Evolutionary conservation across 2,797 vertebrate species (phyloP).

Genomic region (Clarias laeviceps): DNA sequence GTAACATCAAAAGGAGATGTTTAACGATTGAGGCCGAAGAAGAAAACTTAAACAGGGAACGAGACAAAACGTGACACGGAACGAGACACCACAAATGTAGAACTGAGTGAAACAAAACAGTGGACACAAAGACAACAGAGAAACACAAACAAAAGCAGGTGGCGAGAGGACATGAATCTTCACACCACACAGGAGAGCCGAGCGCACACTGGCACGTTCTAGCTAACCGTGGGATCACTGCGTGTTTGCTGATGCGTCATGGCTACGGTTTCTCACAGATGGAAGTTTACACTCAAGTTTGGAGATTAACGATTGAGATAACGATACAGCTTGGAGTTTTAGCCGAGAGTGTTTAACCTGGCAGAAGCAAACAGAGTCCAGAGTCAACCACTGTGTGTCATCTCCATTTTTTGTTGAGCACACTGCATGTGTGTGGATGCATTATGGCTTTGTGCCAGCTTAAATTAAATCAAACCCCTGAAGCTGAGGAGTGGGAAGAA

Average conservation of each 20-base stretch:
- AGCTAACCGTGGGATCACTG: conserved; percentile 47
- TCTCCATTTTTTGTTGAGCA: conserved; percentile 23
- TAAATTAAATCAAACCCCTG: conserved; percentile 38
- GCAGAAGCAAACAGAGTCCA: conserved; percentile 49
- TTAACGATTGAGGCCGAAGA: conserved; percentile 28
- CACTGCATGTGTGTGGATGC: neutral
- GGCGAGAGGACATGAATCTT: conserved; percentile 46
- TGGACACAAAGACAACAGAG: conserved; percentile 56
- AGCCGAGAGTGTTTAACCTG: conserved; percentile 57
- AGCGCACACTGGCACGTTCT: conserved; percentile 35
- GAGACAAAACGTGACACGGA: conserved; percentile 31
- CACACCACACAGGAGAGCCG: conserved; percentile 43
- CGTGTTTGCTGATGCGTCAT: conserved; percentile 25
- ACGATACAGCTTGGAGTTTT: conserved; percentile 22
- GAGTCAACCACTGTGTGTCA: conserved; percentile 49
- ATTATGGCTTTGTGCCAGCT: conserved; percentile 15
- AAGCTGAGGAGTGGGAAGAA: conserved; percentile 31
- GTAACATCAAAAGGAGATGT: conserved; percentile 43
- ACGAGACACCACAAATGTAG: conserved; percentile 59
- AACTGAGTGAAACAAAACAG: conserved; percentile 55
- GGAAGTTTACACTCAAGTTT: conserved; percentile 8
- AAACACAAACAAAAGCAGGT: conserved; percentile 52
- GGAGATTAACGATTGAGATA: neutral
- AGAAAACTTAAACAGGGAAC: conserved; percentile 57
- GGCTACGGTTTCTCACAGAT: conserved; percentile 18